Conservation (phyloP, 2,797 vertebrate species). For the Hipposideros larvatus region DNA sequence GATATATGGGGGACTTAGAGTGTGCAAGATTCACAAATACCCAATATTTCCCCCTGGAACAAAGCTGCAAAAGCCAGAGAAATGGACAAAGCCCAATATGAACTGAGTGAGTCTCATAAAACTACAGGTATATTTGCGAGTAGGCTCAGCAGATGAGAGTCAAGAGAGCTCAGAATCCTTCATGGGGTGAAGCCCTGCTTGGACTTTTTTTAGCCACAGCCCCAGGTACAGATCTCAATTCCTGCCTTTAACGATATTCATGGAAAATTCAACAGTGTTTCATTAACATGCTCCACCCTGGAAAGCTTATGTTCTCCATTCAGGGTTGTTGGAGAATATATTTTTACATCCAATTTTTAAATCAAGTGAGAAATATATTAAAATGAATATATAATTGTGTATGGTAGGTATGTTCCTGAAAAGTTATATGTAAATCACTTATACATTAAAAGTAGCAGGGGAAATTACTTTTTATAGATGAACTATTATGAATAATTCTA, state of each 20-base stretch:
- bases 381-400: conserved; percentile 56
- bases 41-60: neutral
- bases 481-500: conserved; percentile 66
- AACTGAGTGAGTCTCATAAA: neutral
- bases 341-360: conserved; percentile 3
- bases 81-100: neutral
- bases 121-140: neutral
- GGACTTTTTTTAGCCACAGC: neutral
- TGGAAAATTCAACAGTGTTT: neutral
- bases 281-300: neutral
- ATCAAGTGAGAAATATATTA: neutral
- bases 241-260: neutral
- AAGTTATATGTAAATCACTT: conserved; percentile 57
- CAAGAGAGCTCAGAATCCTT: neutral
- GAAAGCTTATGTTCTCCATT: neutral
- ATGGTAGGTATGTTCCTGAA: neutral
- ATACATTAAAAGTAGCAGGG: conserved; percentile 53
- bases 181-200: neutral
- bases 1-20: fast-evolving
- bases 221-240: neutral
- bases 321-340: neutral
- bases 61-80: neutral
- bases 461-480: conserved; percentile 62
- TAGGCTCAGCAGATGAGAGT: neutral
- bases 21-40: neutral